phyloP scores from a whole-genome alignment of 2,797 vertebrate species.

The Cyclura pinguis region DNA sequence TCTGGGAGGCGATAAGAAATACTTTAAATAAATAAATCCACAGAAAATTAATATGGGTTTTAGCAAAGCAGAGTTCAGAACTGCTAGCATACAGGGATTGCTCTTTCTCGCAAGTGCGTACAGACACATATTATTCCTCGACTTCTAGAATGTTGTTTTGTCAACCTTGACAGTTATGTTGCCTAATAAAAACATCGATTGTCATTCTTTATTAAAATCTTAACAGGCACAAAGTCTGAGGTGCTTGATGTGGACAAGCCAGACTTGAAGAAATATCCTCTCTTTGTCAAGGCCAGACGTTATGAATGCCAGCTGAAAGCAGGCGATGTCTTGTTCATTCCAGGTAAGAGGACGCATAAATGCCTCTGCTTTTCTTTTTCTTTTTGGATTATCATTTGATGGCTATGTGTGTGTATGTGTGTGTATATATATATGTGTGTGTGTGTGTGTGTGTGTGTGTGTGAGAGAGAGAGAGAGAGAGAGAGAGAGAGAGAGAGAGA shows the following conservation, averaged over 20 bases:
- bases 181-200: constrained; percentile 14
- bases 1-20: no score
- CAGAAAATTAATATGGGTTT: not conserved
- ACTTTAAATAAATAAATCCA: not conserved
- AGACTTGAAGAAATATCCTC: constrained; percentile 88
- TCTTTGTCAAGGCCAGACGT: constrained; percentile 89
- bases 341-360: constrained; percentile 81
- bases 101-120: no score
- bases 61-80: not conserved
- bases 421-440: no score
- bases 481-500: no score
- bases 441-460: no score
- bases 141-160: not conserved
- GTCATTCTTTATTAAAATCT: constrained; percentile 49
- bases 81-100: not conserved
- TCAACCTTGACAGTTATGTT: not conserved
- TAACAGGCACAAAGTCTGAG: constrained; percentile 92
- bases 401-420: not conserved
- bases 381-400: not conserved
- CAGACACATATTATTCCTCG: not conserved
- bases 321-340: constrained; percentile 95
- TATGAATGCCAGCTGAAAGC: constrained; percentile 90
- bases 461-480: no score
- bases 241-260: constrained; percentile 92
- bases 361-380: not conserved